A percentile compares a stretch with the other conserved stretches of the same genome.
These are phyloP conservation scores for Agonum fuliginosum DNA, from an alignment of 2,888 invertebrate species.

Conservation along the genomic window DNA sequence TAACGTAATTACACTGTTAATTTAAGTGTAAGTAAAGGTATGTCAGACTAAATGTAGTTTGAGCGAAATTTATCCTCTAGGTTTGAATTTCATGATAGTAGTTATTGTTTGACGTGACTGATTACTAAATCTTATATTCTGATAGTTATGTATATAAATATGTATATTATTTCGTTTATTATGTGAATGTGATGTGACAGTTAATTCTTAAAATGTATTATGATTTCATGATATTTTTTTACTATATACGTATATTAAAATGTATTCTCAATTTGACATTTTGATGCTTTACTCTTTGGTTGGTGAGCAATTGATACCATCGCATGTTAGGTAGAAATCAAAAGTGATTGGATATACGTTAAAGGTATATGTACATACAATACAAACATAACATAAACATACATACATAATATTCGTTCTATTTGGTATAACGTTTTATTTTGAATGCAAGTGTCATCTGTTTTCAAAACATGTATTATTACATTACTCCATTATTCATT, in stretches of 20 bases:
- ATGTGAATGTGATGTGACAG: conserved; percentile 72
- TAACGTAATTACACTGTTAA: not conserved
- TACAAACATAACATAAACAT: conserved; percentile 31
- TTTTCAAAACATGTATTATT: conserved; percentile 25
- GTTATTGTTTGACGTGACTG: conserved; percentile 44
- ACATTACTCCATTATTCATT: conserved; percentile 28
- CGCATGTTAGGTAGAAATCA: conserved; percentile 42
- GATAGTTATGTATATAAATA: conserved; percentile 44
- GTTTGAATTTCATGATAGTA: conserved; percentile 12
- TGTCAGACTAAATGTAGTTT: conserved; percentile 21
- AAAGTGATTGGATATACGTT: conserved; percentile 38
- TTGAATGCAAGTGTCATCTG: conserved; percentile 35
- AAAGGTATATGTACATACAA: conserved; percentile 46
- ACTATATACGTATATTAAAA: conserved; percentile 70
- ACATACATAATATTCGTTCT: conserved; percentile 33
- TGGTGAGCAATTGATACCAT: conserved; percentile 33
- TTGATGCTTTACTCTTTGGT: conserved; percentile 45
- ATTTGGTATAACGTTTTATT: conserved; percentile 21
- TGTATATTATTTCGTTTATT: conserved; percentile 48
- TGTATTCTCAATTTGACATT: conserved; percentile 67
- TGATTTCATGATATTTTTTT: conserved; percentile 71
- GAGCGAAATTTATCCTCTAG: conserved; percentile 2
- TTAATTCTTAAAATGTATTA: conserved; percentile 71
- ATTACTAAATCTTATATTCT: conserved; percentile 29
- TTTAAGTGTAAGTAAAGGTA: not conserved